These are phyloP conservation scores for Oreortyx pictus DNA, from an alignment of 2,797 vertebrate genomes.

Conservation along the genomic window DNA sequence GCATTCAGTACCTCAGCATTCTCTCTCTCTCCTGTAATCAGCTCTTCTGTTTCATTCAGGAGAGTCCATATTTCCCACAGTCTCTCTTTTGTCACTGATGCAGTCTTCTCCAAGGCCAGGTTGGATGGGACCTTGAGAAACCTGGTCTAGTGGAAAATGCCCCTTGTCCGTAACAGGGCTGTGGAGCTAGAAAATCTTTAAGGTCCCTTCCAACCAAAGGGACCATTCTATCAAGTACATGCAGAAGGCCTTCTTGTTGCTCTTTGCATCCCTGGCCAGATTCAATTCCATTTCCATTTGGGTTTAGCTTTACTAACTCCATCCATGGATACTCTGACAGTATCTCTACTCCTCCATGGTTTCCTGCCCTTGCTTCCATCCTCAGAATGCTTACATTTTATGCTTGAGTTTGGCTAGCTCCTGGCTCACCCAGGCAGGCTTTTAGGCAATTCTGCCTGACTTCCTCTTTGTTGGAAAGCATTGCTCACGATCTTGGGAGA, in stretches of 20 bases:
- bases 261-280: background rate
- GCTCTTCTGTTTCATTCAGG: too few species aligned
- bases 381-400: background rate
- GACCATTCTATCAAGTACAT: too few species aligned
- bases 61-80: background rate
- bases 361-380: background rate
- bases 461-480: background rate
- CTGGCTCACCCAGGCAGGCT: background rate
- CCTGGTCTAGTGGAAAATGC: too few species aligned
- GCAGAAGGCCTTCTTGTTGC: too few species aligned
- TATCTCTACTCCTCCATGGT: background rate
- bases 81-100: background rate
- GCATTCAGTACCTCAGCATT: background rate
- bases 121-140: background rate
- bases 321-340: background rate
- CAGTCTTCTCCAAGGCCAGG: background rate
- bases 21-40: background rate
- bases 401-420: background rate
- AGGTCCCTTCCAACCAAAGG: too few species aligned
- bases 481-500: background rate
- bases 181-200: too few species aligned
- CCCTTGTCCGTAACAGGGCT: too few species aligned
- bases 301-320: background rate
- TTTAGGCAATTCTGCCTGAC: background rate
- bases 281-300: background rate